Base-by-base conservation (phyloP, 2,113 vertebrate genomes). In the Bungarus multicinctus region DNA sequence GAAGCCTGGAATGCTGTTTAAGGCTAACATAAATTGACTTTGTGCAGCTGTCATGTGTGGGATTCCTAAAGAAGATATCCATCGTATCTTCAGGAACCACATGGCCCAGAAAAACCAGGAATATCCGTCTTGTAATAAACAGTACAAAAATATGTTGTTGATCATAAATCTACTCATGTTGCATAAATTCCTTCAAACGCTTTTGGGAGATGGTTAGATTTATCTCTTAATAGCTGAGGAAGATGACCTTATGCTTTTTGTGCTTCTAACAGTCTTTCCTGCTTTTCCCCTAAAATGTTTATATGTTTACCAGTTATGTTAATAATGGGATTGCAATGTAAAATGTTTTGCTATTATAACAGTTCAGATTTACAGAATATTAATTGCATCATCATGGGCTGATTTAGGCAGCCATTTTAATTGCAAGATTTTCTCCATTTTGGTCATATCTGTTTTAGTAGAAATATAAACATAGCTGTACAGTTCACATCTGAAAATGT, bases 1-100 rank as follows among this genome's bases (percentile, higher is more conserved):
- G 94, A 89, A 91, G 95, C 94, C 88, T 92, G 91, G 87, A 87
- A 64, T 89, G 58, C 39, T 87, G 54, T 91, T 85, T 86, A 85
- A 93, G 69, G 43, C 69, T 81, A 45, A 90, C 94, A 91, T 92
- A 94, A 91, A 18, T 87, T 7, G 27, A 89, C 74, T 96, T 95
- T 93, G 60, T 96, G 94, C 96, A 97, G 96, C 95, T 97, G 96
- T 95, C 94, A 69, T 0, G 9, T n/a, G 0, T 88, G 91, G 87
- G 89, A 92, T 96, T 3, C 93, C 60, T 74, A 87, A 87, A 93
- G 95, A 90, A 60, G 91, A 85, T 43, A 93, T 91, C 52, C 50
- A 74, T 94, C 93, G 53, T 93, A 96, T 91, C 93, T 96, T 89
- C 90, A 60, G 39, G 58, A 85, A 53, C n/a, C 52, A 0, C 1